phyloP scores from a whole-genome alignment of 1,140 invertebrate species.

The Caerostris extrusa region DNA sequence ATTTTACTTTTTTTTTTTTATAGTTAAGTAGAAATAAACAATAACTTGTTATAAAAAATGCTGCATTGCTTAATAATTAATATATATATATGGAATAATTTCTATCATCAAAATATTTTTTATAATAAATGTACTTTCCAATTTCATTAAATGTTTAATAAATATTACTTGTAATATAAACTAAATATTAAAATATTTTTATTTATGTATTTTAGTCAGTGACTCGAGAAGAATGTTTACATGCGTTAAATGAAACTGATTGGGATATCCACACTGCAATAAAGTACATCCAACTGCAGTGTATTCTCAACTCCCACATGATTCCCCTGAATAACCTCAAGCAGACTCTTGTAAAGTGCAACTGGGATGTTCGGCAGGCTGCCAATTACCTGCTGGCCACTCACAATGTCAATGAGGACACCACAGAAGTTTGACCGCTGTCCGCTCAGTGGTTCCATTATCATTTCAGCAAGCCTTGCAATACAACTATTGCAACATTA shows the following conservation, averaged over 20 bases:
- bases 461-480: too few species aligned
- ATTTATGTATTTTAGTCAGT: conserved; percentile 83
- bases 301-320: conserved; percentile 81
- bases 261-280: conserved; percentile 95
- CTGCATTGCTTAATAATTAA: too few species aligned
- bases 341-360: conserved; percentile 80
- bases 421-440: conserved; percentile 78
- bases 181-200: not conserved
- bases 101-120: too few species aligned
- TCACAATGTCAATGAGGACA: conserved; percentile 78
- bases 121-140: too few species aligned
- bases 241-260: conserved; percentile 90
- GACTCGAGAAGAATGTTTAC: conserved; percentile 89
- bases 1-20: too few species aligned
- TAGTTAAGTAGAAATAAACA: too few species aligned
- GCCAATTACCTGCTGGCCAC: conserved; percentile 81
- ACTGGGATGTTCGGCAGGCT: conserved; percentile 82
- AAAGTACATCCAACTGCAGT: conserved; percentile 90
- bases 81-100: too few species aligned
- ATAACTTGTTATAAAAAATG: too few species aligned
- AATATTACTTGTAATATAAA: not conserved
- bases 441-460: not conserved
- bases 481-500: too few species aligned
- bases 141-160: not conserved
- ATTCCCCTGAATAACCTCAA: conserved; percentile 80